A percentile compares a stretch with the other conserved stretches of the same genome.
Evolutionary conservation across 1,140 invertebrate species (phyloP).

Genomic region (Orchesella cincta): DNA sequence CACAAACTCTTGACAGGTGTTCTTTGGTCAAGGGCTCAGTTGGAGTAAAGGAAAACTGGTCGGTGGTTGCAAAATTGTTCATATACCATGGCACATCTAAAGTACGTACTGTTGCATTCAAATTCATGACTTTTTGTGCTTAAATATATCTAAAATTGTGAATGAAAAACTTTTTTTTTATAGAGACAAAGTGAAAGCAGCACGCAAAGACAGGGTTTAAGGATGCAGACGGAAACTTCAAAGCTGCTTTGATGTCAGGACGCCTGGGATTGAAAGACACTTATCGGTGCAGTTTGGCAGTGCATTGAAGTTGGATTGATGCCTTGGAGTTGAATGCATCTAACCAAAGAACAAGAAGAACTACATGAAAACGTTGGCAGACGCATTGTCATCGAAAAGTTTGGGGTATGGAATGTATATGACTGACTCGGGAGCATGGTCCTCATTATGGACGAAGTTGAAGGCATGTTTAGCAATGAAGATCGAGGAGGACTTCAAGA

Average conservation of each 20-base stretch:
- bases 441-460: slow-evolving; percentile 98
- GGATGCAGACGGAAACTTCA: slow-evolving; percentile 62
- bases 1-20: no score
- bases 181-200: slow-evolving; percentile 41
- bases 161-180: no score
- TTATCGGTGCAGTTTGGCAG: slow-evolving; percentile 78
- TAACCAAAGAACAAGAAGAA: slow-evolving; percentile 87
- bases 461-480: slow-evolving; percentile 99
- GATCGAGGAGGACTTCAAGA: slow-evolving; percentile 96
- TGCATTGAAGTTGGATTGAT: slow-evolving; percentile 84
- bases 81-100: slow-evolving; percentile 64
- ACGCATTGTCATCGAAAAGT: slow-evolving; percentile 73
- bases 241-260: slow-evolving; percentile 91
- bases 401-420: slow-evolving; percentile 56
- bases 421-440: slow-evolving; percentile 70
- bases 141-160: no score
- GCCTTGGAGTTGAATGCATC: slow-evolving; percentile 96
- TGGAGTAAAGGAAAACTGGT: slow-evolving; percentile 86
- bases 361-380: slow-evolving; percentile 79
- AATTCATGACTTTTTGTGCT: no score
- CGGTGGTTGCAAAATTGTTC: slow-evolving; percentile 88
- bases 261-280: slow-evolving; percentile 95
- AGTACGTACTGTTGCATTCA: neutral
- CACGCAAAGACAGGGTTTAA: slow-evolving; percentile 39
- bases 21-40: slow-evolving; percentile 90